phyloP scores from a whole-genome alignment of 2,113 vertebrate genomes.

The Laterallus jamaicensis region DNA sequence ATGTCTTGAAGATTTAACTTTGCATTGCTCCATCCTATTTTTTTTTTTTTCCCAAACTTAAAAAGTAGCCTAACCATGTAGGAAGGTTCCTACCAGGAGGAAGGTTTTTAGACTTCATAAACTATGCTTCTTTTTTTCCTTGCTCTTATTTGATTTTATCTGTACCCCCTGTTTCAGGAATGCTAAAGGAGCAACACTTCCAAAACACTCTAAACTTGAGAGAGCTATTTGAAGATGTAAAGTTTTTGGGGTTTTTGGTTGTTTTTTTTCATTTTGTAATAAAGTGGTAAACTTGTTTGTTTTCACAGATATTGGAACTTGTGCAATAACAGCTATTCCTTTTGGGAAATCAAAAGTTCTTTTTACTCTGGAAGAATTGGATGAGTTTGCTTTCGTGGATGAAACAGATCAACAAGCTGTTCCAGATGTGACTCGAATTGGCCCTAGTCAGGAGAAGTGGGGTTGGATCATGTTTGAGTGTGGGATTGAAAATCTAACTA shows the following conservation, averaged over 20 bases:
- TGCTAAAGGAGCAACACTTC: background rate
- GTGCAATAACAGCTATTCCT: conserved; percentile 96
- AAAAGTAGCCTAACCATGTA: background rate
- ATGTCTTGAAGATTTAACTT: background rate
- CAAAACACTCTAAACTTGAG: background rate
- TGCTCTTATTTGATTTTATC: fast-evolving
- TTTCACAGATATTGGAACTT: conserved; percentile 88
- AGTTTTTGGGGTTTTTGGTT: background rate
- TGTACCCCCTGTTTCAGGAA: background rate
- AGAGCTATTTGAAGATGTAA: background rate
- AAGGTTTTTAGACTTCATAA: background rate
- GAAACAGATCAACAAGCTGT: conserved; percentile 85
- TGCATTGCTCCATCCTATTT: background rate
- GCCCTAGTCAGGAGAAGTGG: conserved; percentile 91
- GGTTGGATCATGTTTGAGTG: conserved; percentile 99
- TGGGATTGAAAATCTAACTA: conserved; percentile 95
- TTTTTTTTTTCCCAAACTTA: background rate
- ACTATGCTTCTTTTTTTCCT: background rate
- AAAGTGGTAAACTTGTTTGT: conserved; percentile 4
- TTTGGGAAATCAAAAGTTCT: conserved; percentile 99
- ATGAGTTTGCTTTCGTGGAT: conserved; percentile 93
- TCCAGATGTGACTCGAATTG: conserved; percentile 82
- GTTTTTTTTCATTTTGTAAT: background rate
- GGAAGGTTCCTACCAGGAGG: background rate
- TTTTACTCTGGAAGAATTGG: conserved; percentile 94